These are phyloP conservation scores for Epirrhoe alternata DNA, from an alignment of 2,888 invertebrate genomes.

Conservation along the genomic window DNA sequence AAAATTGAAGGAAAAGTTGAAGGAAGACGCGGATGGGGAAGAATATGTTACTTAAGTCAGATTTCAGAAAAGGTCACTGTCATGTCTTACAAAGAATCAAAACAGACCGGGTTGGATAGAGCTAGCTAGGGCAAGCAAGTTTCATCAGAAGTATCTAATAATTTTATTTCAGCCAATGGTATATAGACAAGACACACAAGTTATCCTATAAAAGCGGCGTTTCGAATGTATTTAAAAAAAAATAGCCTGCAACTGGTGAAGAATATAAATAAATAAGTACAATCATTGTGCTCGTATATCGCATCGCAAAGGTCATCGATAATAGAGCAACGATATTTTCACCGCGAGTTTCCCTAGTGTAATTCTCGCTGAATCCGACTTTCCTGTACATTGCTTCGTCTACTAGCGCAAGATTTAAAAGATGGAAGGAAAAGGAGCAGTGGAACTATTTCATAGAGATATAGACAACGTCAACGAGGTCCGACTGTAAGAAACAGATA, in stretches of 20 bases:
- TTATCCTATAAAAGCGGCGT: too few relatives aligned
- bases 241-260: conserved; percentile 33
- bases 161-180: too few relatives aligned
- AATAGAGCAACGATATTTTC: conserved; percentile 46
- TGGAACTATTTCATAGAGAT: conserved; percentile 23
- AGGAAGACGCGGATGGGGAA: too few relatives aligned
- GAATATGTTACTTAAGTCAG: too few relatives aligned
- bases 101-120: neutral
- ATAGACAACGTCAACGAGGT: conserved; percentile 5
- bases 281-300: conserved; percentile 15
- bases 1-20: too few relatives aligned
- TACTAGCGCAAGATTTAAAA: conserved; percentile 3
- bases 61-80: too few relatives aligned
- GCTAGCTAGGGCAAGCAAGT: too few relatives aligned
- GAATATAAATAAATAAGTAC: neutral
- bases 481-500: conserved; percentile 20
- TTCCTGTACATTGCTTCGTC: conserved; percentile 11
- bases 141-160: too few relatives aligned
- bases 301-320: conserved; percentile 44
- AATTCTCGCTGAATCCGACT: neutral
- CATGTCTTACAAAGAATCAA: too few relatives aligned
- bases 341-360: conserved; percentile 2
- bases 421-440: conserved; percentile 22
- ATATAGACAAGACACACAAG: too few relatives aligned
- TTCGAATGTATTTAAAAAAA: too few relatives aligned